Base-by-base conservation (phyloP, 1,140 invertebrate species). In the Diachasmimorpha longicaudata region DNA sequence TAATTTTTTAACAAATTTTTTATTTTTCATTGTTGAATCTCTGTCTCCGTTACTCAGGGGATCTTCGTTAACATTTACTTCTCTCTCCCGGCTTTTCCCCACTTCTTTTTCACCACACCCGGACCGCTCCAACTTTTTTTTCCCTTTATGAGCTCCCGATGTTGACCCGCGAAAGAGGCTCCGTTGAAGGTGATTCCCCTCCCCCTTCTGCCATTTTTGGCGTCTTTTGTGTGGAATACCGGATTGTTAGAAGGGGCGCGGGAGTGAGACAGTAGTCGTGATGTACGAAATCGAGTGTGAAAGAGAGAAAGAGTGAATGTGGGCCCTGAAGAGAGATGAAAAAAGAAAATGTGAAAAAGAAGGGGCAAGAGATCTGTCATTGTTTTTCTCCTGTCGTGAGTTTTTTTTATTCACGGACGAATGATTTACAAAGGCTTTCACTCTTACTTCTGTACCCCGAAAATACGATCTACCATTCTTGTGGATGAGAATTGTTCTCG, bases 331-430 rank as follows among this genome's bases (percentile, higher is more conserved):
- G 44, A 31, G 19, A 25, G 25, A 68, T 42, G 14, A 39, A 63
- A 68, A 39, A 44, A 21, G 44, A 46, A 16, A 36, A 71, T 5
- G 23, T 19, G 42, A 48, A 71, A 46, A 31, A 9, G 42, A 48
- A 48, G 44, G 42, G 42, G 3, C 10, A 39, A 44, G 63, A 72
- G 71, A 81, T 75, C 52, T 79, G 72, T 81, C 79, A 80, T 83
- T 82, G 80, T 83, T 83, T 82, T 82, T 81, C 78, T 69, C 48
- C 72, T 68, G 52, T 39, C 39, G 68, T 69, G 72, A 68, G 77
- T 76, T 78, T 78, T 79, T 80, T 25, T 63, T 21, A n/a, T 58
- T 21, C 58, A 80, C 80, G 80, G 72, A 14, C 69, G 69, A 78
- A 46, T 44, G 72, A 77, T 46, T 73, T 67, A 75, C 76, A 78